Conservation (phyloP, 2,797 vertebrate genomes). For the Gymnothorax javanicus region DNA sequence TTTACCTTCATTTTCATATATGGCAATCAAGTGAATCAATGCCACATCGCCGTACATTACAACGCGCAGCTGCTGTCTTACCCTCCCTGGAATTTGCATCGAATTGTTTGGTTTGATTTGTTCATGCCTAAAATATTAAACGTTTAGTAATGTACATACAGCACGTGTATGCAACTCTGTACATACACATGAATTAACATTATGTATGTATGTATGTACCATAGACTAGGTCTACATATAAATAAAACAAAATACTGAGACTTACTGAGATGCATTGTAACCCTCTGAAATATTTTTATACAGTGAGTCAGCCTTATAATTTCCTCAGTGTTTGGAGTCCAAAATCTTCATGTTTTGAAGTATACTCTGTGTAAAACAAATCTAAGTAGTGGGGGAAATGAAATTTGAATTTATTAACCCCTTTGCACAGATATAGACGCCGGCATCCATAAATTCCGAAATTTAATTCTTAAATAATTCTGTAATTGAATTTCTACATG, state of each 20-base stretch:
- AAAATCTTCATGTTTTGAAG: neutral
- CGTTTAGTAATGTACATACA: too few species aligned
- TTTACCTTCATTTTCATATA: neutral
- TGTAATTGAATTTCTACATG: too few species aligned
- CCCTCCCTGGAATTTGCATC: neutral
- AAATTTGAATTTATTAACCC: too few species aligned
- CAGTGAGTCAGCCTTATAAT: neutral
- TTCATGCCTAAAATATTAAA: neutral
- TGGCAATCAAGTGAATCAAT: neutral
- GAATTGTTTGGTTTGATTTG: neutral
- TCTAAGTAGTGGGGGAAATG: too few species aligned
- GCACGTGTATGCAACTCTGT: too few species aligned
- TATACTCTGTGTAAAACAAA: neutral
- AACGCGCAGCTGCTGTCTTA: neutral
- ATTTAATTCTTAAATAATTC: too few species aligned
- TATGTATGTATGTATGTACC: neutral
- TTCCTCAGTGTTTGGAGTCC: neutral
- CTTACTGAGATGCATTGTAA: neutral
- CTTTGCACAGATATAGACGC: too few species aligned
- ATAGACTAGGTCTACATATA: neutral
- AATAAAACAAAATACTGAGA: neutral
- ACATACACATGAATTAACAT: too few species aligned
- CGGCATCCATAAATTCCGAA: too few species aligned
- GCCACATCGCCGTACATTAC: neutral
- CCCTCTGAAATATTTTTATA: neutral